phyloP scores from a whole-genome alignment of 2,797 vertebrate species.

The Typhlichthys subterraneus region DNA sequence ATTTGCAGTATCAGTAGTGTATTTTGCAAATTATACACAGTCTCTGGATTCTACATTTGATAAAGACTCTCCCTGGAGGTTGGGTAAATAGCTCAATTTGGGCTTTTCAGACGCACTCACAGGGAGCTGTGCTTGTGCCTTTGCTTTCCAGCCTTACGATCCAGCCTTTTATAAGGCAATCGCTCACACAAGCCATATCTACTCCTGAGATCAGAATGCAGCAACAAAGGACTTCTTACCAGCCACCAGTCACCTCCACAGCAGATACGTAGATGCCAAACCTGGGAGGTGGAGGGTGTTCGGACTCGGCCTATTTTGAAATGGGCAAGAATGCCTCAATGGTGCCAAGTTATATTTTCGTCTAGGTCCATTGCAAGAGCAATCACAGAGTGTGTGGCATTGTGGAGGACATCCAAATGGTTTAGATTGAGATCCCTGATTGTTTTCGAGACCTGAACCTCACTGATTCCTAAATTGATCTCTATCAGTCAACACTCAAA shows the following conservation, averaged over 20 bases:
- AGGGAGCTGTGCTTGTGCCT: slow-evolving; percentile 60
- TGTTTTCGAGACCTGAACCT: slow-evolving; percentile 80
- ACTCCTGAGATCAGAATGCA: slow-evolving; percentile 73
- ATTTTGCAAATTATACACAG: slow-evolving; percentile 78
- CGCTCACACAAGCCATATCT: slow-evolving; percentile 62
- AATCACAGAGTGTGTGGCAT: slow-evolving; percentile 84
- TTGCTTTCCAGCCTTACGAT: slow-evolving; percentile 48
- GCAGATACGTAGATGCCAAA: slow-evolving; percentile 48
- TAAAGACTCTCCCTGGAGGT: slow-evolving; percentile 69
- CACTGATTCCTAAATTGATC: slow-evolving; percentile 75
- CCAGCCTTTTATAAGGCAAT: slow-evolving; percentile 53
- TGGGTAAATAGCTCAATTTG: slow-evolving; percentile 76
- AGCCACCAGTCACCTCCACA: slow-evolving; percentile 63
- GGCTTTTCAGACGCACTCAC: slow-evolving; percentile 69
- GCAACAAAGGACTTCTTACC: slow-evolving; percentile 62
- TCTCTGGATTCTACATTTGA: slow-evolving; percentile 71
- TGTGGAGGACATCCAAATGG: slow-evolving; percentile 82
- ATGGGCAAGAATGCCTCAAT: slow-evolving; percentile 58
- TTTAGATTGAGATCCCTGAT: slow-evolving; percentile 84
- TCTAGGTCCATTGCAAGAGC: slow-evolving; percentile 80
- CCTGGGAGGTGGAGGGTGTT: slow-evolving; percentile 44
- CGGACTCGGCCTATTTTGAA: slow-evolving; percentile 56
- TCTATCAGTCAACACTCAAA: slow-evolving; percentile 74
- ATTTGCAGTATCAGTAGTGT: slow-evolving; percentile 81
- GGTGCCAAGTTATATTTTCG: slow-evolving; percentile 81